Conservation (phyloP, 2,888 invertebrate species). For the Elysia crispata region DNA sequence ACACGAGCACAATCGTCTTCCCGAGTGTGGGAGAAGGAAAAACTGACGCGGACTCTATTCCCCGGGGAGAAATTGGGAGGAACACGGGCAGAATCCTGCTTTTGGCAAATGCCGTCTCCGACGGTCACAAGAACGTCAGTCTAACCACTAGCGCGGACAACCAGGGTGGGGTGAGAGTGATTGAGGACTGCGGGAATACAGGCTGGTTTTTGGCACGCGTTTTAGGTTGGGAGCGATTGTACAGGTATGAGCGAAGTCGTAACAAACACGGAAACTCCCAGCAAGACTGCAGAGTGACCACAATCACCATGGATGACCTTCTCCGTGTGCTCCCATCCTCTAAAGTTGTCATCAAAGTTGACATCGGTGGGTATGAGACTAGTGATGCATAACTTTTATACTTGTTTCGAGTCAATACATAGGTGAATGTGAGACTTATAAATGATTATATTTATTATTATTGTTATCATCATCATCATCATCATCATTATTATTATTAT, state of each 20-base stretch:
- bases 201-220: background rate
- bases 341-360: slow-evolving; percentile 65
- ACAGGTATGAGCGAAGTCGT: background rate
- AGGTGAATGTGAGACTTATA: too few species aligned
- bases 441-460: too few species aligned
- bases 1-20: too few species aligned
- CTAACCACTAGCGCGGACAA: slow-evolving; percentile 61
- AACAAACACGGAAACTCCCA: too few species aligned
- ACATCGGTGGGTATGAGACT: slow-evolving; percentile 58
- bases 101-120: slow-evolving; percentile 63
- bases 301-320: slow-evolving; percentile 62
- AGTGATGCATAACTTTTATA: background rate
- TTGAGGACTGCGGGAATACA: slow-evolving; percentile 35
- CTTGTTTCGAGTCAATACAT: too few species aligned
- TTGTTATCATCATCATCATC: too few species aligned
- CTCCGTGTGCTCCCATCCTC: slow-evolving; percentile 53
- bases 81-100: slow-evolving; percentile 52
- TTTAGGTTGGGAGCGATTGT: background rate
- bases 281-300: slow-evolving; percentile 32
- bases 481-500: too few species aligned
- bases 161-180: slow-evolving; percentile 66
- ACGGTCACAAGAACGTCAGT: slow-evolving; percentile 56
- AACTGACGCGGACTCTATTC: too few species aligned
- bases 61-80: too few species aligned
- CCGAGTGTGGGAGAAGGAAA: too few species aligned